Percentiles rank a stretch among this genome's conserved stretches.
Conservation (phyloP, 2,888 invertebrate species). For the Zygothrica quintamaculata region DNA sequence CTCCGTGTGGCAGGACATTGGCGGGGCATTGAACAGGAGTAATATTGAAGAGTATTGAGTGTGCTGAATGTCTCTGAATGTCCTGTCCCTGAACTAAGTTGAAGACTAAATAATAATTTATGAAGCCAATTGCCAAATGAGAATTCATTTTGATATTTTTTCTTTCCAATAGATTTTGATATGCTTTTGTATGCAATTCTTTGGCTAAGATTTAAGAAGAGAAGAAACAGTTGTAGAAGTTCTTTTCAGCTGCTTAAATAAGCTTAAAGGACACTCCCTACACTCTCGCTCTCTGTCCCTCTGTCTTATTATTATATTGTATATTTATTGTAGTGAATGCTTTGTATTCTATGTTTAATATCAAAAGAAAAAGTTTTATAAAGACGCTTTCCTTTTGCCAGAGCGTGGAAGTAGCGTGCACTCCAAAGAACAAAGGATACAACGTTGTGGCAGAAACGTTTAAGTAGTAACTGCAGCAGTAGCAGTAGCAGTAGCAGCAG, state of each 20-base stretch:
- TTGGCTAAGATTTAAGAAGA: too few relatives aligned
- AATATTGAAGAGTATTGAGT: too few relatives aligned
- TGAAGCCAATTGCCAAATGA: constrained; percentile 67
- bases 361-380: constrained; percentile 17
- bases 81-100: constrained; percentile 66
- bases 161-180: too few relatives aligned
- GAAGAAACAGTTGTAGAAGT: not conserved
- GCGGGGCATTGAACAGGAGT: too few relatives aligned
- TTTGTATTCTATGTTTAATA: constrained; percentile 8
- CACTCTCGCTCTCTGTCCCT: constrained; percentile 16
- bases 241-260: too few relatives aligned
- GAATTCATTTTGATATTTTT: constrained; percentile 28
- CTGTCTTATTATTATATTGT: not conserved
- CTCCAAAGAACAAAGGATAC: constrained; percentile 46
- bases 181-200: too few relatives aligned
- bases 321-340: not conserved
- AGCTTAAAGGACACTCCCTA: constrained; percentile 9
- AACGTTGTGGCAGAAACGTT: constrained; percentile 28
- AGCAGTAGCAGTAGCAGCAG: too few relatives aligned
- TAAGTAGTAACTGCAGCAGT: constrained; percentile 35
- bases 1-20: constrained; percentile 33
- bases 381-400: constrained; percentile 13
- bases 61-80: constrained; percentile 20
- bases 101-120: constrained; percentile 62
- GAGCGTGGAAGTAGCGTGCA: too few relatives aligned